phyloP scores from a whole-genome alignment of 2,797 vertebrate genomes.

The Anisognathus igniventris region DNA sequence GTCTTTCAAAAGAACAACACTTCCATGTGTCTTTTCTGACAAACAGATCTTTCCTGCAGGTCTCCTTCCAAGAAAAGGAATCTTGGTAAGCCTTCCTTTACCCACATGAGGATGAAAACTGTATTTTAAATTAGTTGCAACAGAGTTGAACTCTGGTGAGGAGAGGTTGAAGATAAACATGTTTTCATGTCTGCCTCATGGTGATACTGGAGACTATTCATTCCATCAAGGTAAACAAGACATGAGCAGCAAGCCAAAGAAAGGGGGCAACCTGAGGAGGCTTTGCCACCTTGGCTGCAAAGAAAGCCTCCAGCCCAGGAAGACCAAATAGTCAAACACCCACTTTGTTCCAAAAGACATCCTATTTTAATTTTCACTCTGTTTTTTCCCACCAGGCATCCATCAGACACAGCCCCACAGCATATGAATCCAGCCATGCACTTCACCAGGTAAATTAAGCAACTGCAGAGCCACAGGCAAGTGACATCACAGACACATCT shows the following conservation, averaged over 20 bases:
- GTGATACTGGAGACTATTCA: neutral
- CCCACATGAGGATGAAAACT: fast-evolving
- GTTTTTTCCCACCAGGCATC: neutral
- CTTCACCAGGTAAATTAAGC: neutral
- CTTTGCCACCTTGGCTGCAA: neutral
- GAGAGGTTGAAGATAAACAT: neutral
- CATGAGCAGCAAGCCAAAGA: neutral
- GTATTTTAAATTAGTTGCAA: neutral
- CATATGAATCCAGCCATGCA: fast-evolving
- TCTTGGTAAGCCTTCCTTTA: neutral
- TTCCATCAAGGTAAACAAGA: neutral
- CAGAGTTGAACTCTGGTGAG: fast-evolving
- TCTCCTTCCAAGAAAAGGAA: neutral
- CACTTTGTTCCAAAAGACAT: neutral
- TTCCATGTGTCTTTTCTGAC: neutral
- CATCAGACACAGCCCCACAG: neutral
- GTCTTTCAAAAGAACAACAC: neutral
- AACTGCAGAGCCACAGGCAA: neutral
- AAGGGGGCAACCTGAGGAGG: fast-evolving
- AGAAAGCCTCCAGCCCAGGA: neutral
- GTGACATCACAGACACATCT: neutral
- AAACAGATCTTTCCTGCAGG: neutral
- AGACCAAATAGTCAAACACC: fast-evolving
- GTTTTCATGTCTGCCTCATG: neutral
- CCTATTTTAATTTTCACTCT: neutral